Conservation (phyloP, 2,113 vertebrate genomes). For the Psittacara wagleri region DNA sequence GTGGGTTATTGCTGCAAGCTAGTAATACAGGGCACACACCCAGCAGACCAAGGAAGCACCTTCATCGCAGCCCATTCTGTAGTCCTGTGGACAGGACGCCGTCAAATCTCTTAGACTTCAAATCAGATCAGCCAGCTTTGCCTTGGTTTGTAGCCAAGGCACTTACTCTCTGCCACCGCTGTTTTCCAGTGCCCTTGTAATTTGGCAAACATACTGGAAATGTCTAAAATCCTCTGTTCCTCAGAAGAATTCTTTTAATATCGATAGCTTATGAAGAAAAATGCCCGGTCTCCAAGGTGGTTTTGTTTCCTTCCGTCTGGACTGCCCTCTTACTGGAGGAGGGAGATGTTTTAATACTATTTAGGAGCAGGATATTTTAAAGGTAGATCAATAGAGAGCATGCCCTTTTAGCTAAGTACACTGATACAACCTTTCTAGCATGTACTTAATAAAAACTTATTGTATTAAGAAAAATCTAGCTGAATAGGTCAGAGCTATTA, state of each 20-base stretch:
- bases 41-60: background rate
- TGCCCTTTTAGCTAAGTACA: background rate
- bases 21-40: accelerated
- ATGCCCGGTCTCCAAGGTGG: background rate
- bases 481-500: background rate
- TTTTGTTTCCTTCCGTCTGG: background rate
- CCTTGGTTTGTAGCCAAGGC: background rate
- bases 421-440: background rate
- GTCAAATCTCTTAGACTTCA: background rate
- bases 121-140: background rate
- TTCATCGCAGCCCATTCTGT: accelerated
- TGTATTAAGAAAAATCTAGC: background rate
- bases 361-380: background rate
- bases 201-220: background rate
- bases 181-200: background rate
- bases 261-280: background rate
- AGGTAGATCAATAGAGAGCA: background rate
- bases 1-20: background rate
- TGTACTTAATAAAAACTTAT: background rate
- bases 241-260: background rate
- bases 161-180: background rate
- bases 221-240: background rate
- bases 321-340: background rate
- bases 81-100: accelerated
- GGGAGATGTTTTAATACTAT: background rate